These are phyloP conservation scores for Chaenodraco wilsoni DNA, from an alignment of 2,797 vertebrate genomes.

Conservation along the genomic window DNA sequence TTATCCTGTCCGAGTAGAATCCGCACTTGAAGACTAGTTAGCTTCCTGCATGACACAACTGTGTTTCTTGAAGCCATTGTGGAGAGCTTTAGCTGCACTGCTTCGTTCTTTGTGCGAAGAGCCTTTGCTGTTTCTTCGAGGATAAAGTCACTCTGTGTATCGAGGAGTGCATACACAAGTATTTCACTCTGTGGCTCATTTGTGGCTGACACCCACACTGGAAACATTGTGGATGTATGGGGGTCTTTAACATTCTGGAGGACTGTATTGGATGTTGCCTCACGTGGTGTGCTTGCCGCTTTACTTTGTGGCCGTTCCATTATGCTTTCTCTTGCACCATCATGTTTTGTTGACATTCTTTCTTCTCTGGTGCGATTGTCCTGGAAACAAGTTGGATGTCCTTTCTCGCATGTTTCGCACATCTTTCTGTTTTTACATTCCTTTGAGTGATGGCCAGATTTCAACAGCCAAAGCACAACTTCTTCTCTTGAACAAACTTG, in stretches of 20 bases:
- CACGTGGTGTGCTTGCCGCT: not conserved
- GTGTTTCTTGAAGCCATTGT: too few relatives aligned
- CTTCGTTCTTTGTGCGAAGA: too few relatives aligned
- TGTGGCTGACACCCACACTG: too few relatives aligned
- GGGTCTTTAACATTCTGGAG: constrained; percentile 9
- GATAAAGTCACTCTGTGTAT: too few relatives aligned
- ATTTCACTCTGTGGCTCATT: too few relatives aligned
- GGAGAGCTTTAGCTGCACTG: too few relatives aligned
- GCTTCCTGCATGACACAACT: too few relatives aligned
- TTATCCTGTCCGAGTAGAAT: too few relatives aligned
- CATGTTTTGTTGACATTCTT: not conserved
- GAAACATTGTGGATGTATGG: not conserved
- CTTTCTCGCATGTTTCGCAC: constrained; percentile 19
- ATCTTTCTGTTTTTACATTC: constrained; percentile 3
- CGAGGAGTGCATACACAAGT: too few relatives aligned
- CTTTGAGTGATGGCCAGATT: constrained; percentile 34
- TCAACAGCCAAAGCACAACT: constrained; percentile 38
- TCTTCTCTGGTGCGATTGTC: not conserved
- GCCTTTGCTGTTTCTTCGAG: too few relatives aligned
- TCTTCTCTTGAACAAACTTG: constrained; percentile 35
- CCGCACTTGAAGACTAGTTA: too few relatives aligned
- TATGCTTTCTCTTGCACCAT: not conserved
- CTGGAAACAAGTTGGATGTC: constrained; percentile 36
- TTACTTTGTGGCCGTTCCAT: not conserved
- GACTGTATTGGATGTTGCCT: constrained; percentile 30